These are phyloP conservation scores for Bucco capensis DNA, from an alignment of 2,113 vertebrate genomes.

Conservation along the genomic window DNA sequence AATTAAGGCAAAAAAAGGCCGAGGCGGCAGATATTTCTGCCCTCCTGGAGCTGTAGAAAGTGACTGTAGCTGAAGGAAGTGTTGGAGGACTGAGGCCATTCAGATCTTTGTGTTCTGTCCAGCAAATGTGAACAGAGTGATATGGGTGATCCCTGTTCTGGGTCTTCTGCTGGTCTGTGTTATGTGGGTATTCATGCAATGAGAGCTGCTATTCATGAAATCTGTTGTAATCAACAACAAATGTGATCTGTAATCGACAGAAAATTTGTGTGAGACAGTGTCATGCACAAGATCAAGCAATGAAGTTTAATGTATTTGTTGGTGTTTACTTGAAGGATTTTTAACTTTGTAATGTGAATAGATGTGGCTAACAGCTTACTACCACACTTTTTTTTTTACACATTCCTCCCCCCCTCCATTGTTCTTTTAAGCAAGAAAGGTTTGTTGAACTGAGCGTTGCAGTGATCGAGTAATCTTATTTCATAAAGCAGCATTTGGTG, in stretches of 20 bases:
- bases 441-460: not conserved
- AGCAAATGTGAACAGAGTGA: not conserved
- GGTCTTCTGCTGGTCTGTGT: not conserved
- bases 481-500: not conserved
- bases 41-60: not conserved
- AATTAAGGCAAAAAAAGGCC: not conserved
- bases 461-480: not conserved
- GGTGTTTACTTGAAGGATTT: not conserved
- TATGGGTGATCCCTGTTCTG: not conserved
- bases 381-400: accelerated
- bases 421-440: not conserved
- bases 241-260: not conserved
- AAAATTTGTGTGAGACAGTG: not conserved
- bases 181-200: not conserved
- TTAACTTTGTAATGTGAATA: not conserved
- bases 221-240: no score
- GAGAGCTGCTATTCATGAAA: not conserved
- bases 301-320: not conserved
- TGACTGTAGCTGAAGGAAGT: not conserved
- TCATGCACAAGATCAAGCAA: not conserved
- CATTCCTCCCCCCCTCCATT: accelerated
- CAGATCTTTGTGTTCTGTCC: not conserved
- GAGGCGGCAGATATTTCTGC: not conserved
- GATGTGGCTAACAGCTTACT: not conserved
- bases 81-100: not conserved